Conservation (phyloP, 2,797 vertebrate species). For the Anabas testudineus region DNA sequence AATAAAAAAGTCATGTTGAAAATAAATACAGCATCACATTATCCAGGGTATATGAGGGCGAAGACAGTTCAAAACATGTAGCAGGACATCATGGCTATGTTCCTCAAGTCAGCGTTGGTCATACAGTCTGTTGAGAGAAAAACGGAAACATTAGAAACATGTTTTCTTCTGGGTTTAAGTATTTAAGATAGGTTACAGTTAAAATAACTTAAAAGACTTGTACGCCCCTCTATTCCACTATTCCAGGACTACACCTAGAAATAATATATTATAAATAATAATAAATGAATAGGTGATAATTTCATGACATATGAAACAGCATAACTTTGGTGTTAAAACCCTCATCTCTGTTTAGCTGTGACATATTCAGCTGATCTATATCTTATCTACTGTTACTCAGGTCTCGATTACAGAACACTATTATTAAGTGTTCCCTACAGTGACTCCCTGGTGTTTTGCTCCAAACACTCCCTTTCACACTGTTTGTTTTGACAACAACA, state of each 20-base stretch:
- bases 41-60: conserved; percentile 18
- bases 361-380: too few relatives aligned
- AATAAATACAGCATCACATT: conserved; percentile 46
- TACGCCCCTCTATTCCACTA: not conserved
- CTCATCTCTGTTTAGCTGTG: too few relatives aligned
- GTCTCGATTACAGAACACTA: too few relatives aligned
- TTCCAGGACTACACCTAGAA: not conserved
- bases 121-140: conserved; percentile 64
- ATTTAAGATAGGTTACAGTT: not conserved
- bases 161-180: not conserved
- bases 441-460: too few relatives aligned
- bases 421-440: too few relatives aligned
- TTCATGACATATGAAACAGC: too few relatives aligned
- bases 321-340: too few relatives aligned
- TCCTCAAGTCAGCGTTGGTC: conserved; percentile 73
- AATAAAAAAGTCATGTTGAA: too few relatives aligned
- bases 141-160: conserved; percentile 10
- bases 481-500: not conserved
- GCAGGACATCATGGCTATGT: conserved; percentile 80
- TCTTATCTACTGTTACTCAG: too few relatives aligned
- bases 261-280: too few relatives aligned
- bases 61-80: conserved; percentile 74
- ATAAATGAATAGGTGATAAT: not conserved
- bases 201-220: not conserved
- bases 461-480: not conserved